Evolutionary conservation across 2,888 invertebrate genomes (phyloP).

Genomic region (Phoenoteleia sp.): DNA sequence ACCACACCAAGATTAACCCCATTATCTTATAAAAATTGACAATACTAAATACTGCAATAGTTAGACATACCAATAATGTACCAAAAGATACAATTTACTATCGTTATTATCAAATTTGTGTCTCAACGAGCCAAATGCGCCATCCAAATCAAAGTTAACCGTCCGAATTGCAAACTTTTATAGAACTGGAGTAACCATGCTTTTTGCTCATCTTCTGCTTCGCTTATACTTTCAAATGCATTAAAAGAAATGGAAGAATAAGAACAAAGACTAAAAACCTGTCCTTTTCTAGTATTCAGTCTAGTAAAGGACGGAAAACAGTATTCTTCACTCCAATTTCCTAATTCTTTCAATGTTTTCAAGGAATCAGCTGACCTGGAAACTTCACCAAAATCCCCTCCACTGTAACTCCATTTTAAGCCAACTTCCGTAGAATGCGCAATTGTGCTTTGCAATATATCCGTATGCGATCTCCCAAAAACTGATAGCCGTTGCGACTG

Average conservation of each 20-base stretch:
- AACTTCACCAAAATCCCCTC: neutral
- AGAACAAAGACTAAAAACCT: too few relatives aligned
- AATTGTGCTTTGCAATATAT: neutral
- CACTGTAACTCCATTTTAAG: neutral
- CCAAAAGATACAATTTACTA: neutral
- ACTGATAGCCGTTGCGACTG: neutral
- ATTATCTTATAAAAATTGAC: neutral
- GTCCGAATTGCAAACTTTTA: neutral
- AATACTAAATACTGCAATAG: conserved; percentile 4
- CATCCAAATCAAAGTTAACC: neutral
- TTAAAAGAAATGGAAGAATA: too few relatives aligned
- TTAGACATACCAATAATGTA: neutral
- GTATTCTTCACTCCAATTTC: too few relatives aligned
- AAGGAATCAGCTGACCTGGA: neutral
- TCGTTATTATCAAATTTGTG: neutral
- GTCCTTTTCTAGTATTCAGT: too few relatives aligned
- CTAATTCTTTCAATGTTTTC: too few relatives aligned
- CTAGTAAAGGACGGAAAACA: too few relatives aligned
- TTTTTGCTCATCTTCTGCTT: too few relatives aligned
- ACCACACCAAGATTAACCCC: neutral
- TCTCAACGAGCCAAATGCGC: neutral
- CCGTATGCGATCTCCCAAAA: neutral
- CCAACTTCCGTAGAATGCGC: neutral
- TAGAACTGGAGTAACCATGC: neutral
- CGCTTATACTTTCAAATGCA: too few relatives aligned